Conservation (phyloP, 2,888 invertebrate genomes). For the Ophioninae sp. region DNA sequence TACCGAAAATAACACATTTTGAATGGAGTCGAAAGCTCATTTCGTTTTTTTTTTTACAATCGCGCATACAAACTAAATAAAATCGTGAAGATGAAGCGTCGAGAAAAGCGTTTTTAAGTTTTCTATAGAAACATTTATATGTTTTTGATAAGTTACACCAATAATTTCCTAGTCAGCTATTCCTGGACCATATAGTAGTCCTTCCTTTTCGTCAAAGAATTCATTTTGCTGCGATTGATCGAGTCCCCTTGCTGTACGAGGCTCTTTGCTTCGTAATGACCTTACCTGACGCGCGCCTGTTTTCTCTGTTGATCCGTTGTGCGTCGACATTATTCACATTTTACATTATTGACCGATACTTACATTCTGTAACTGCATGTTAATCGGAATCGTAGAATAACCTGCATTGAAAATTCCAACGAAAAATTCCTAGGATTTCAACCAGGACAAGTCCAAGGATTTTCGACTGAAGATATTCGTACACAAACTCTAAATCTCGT, state of each 20-base stretch:
- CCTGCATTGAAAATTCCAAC: too few species aligned
- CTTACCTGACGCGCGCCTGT: too few species aligned
- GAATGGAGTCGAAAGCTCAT: conserved; percentile 4
- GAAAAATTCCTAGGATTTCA: too few species aligned
- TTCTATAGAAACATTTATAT: background rate
- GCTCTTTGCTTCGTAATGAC: too few species aligned
- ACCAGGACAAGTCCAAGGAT: too few species aligned
- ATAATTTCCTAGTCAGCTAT: conserved; percentile 2
- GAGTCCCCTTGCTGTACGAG: too few species aligned
- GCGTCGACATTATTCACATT: too few species aligned
- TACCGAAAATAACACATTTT: conserved; percentile 1
- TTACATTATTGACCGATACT: too few species aligned
- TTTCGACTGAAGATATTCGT: background rate
- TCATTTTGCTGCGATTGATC: too few species aligned
- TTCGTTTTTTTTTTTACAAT: conserved; percentile 23
- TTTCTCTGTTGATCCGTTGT: too few species aligned
- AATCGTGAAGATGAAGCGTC: conserved; percentile 19
- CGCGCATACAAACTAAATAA: background rate
- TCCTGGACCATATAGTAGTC: background rate
- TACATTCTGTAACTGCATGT: too few species aligned
- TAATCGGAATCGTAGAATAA: too few species aligned
- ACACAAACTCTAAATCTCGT: background rate
- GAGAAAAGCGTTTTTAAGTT: conserved; percentile 28
- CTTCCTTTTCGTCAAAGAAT: conserved; percentile 15
- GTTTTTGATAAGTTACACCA: background rate